Percentiles rank a stretch among this genome's conserved stretches.
phyloP scores from a whole-genome alignment of 1,140 invertebrate genomes.

The Agraylea sexmaculata region DNA sequence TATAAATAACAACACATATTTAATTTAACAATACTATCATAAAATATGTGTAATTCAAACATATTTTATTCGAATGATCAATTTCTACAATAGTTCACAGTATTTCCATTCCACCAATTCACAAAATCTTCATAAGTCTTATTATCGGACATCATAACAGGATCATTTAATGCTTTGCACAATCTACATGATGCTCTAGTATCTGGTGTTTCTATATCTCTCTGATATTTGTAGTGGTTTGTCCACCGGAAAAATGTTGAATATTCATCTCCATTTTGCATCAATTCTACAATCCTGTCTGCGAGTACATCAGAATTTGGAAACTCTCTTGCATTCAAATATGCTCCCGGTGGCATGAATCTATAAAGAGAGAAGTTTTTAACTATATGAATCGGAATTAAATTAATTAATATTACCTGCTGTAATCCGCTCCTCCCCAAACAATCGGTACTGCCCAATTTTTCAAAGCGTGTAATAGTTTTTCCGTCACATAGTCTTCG shows the following conservation, averaged over 20 bases:
- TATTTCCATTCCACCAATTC: constrained; percentile 14
- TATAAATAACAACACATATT: neutral
- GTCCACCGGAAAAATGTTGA: constrained; percentile 13
- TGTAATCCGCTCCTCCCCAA: constrained; percentile 15
- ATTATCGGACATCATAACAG: constrained; percentile 1
- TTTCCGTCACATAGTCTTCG: constrained; percentile 51
- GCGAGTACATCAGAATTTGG: constrained; percentile 3
- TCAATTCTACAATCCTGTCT: constrained; percentile 2
- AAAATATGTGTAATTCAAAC: no score
- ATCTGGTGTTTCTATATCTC: constrained; percentile 13
- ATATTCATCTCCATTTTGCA: constrained; percentile 10
- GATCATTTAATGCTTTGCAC: constrained; percentile 14
- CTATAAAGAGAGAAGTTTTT: no score
- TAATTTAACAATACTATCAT: constrained; percentile 1
- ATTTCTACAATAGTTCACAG: neutral
- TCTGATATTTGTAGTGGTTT: constrained; percentile 13
- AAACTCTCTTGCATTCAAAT: constrained; percentile 10
- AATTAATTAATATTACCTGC: constrained; percentile 4
- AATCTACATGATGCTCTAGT: constrained; percentile 10
- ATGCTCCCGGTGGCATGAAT: constrained; percentile 10
- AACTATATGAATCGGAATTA: no score
- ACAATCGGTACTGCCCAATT: constrained; percentile 17
- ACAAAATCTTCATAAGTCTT: constrained; percentile 8
- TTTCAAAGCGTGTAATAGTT: constrained; percentile 12
- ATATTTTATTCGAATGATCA: neutral